phyloP scores from a whole-genome alignment of 37 sponge, comb jelly and placozoan species.

The Cliona cf. orientalis region DNA sequence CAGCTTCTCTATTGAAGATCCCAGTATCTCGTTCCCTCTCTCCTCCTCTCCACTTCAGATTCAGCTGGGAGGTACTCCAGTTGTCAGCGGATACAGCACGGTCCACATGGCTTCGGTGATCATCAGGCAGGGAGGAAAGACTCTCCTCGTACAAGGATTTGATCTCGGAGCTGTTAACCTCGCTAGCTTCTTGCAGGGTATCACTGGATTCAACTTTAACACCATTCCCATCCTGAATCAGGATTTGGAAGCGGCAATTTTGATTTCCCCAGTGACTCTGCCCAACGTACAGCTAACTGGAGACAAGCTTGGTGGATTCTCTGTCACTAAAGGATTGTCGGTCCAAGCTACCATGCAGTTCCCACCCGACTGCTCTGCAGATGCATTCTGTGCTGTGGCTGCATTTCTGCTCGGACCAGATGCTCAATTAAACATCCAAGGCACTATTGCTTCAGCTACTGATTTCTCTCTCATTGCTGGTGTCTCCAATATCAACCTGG shows the following conservation, averaged over 20 bases:
- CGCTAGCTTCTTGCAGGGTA: neutral
- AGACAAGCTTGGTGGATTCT: neutral
- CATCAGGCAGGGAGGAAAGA: neutral
- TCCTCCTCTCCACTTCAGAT: neutral
- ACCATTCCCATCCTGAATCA: constrained; percentile 12
- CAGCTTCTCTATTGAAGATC: neutral
- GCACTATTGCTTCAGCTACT: neutral
- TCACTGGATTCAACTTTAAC: neutral
- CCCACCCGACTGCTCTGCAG: constrained; percentile 9
- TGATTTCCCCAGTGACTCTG: constrained; percentile 8
- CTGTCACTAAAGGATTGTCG: neutral
- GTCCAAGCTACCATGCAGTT: neutral
- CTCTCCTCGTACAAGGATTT: neutral
- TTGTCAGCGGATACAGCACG: neutral
- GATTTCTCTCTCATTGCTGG: neutral
- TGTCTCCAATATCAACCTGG: constrained; percentile 2
- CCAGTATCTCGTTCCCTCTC: neutral
- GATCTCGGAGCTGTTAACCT: constrained; percentile 5
- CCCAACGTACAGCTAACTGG: neutral
- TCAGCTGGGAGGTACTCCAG: neutral
- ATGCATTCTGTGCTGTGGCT: constrained; percentile 21
- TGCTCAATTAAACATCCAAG: constrained; percentile 4
- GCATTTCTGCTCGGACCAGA: constrained; percentile 24
- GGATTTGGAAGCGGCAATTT: neutral
- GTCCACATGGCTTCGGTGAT: neutral